Base-by-base conservation (phyloP, 2,888 invertebrate species). In the Meteorus cinctellus region DNA sequence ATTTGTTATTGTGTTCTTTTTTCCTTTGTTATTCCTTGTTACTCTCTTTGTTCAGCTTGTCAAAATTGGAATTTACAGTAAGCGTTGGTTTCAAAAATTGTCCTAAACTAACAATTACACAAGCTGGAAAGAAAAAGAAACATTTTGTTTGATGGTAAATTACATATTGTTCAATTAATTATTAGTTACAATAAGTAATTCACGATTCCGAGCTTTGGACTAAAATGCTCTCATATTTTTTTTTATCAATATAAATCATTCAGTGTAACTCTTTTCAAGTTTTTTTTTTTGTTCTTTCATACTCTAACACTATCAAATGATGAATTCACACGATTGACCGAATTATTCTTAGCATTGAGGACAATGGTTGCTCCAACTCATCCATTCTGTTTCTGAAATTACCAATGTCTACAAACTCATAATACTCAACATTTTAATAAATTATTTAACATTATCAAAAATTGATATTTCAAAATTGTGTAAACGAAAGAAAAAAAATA, bases 71-170 rank as follows among this genome's bases (percentile, higher is more conserved):
- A 88, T 89, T 89, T 89, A 86, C 84, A 88, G 85, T 91, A 90
- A 91, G 89, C 88, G 90, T 89, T 90, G 88, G 87, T 88, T 88
- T 89, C 88, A 88, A 88, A 87, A 87, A 88, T 82, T 89, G 86
- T 87, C 87, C 88, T 89, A 89, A 88, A 88, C 87, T 89, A 89
- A 89, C 88, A 92, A 92, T 92, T 92, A 92, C 92, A 93, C 92
- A 93, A 93, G 92, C 93, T 93, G 92, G 86, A 92, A 92, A 82
- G 84, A 88, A 88, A 87, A 86, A 84, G 84, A 81, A 70, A 80
- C 36, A 36, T 41, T 34, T 68, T 68, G 8, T 34, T 31, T 19
- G 24, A 41, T 41, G 31, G 36, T 68, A 45, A 68, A 41, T 29
- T 41, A 29, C 16, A 68, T 29, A 29, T 68, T 31, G 31, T 45